Percentiles rank a stretch among this genome's conserved stretches.
Conservation (phyloP, 92 coral and sea anemone species). For the Pocillopora grandis region DNA sequence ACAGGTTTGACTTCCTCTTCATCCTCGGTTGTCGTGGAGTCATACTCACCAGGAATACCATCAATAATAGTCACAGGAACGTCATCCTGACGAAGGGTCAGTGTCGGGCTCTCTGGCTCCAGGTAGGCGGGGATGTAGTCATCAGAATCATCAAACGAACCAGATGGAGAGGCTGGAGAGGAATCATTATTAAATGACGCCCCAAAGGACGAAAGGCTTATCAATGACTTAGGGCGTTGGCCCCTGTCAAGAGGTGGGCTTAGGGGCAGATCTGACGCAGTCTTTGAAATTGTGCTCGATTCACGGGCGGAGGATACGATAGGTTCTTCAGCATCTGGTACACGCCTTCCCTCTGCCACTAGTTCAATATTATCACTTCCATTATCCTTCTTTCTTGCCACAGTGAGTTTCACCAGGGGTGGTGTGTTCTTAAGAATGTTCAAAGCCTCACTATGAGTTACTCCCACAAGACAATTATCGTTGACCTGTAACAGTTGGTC, state of each 20-base stretch:
- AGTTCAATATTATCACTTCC: constrained; percentile 2
- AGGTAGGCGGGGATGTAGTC: constrained; percentile 52
- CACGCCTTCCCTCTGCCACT: constrained; percentile 33
- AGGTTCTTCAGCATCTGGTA: constrained; percentile 51
- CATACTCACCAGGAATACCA: constrained; percentile 76
- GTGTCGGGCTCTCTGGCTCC: constrained; percentile 75
- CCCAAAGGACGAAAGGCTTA: constrained; percentile 78
- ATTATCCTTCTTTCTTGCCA: constrained; percentile 79
- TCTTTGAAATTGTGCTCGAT: constrained; percentile 74
- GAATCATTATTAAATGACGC: constrained; percentile 60
- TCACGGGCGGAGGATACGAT: constrained; percentile 71
- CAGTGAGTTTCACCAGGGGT: constrained; percentile 91
- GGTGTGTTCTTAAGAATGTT: constrained; percentile 89
- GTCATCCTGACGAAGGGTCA: constrained; percentile 75
- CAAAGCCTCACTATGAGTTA: constrained; percentile 87
- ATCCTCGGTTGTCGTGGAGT: constrained; percentile 30
- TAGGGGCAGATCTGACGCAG: constrained; percentile 66
- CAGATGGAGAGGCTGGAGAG: constrained; percentile 32
- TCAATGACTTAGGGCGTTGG: constrained; percentile 64
- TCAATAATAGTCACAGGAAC: constrained; percentile 88
- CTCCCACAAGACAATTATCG: constrained; percentile 84
- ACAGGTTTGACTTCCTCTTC: constrained; percentile 48
- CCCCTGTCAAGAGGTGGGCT: constrained; percentile 61
- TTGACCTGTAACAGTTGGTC: constrained; percentile 95
- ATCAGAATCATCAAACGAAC: constrained; percentile 63